phyloP scores from a whole-genome alignment of 1,140 invertebrate species.

The Drosophila lini region DNA sequence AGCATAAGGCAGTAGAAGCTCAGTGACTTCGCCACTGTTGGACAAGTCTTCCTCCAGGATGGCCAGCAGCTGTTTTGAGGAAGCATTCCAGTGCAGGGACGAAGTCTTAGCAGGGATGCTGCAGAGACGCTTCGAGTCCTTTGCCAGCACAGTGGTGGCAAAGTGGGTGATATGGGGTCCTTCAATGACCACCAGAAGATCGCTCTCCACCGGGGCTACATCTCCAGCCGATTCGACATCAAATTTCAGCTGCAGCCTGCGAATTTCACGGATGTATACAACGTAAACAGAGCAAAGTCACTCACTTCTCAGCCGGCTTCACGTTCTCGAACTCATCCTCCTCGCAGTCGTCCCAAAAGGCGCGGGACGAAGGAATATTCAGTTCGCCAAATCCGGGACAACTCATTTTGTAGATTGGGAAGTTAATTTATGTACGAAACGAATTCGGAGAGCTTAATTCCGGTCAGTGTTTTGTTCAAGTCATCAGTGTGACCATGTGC shows the following conservation, averaged over 20 bases:
- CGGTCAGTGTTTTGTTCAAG: conserved; percentile 49
- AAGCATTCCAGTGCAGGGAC: conserved; percentile 53
- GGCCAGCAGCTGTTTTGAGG: conserved; percentile 53
- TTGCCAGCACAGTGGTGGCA: conserved; percentile 31
- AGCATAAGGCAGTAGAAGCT: conserved; percentile 64
- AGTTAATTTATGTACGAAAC: conserved; percentile 18
- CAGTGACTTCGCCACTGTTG: conserved; percentile 68
- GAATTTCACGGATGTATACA: background rate
- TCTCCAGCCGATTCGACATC: conserved; percentile 20
- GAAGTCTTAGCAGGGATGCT: conserved; percentile 61
- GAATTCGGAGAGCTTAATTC: conserved; percentile 16
- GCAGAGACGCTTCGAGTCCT: conserved; percentile 48
- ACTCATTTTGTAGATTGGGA: conserved; percentile 39
- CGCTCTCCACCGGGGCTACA: conserved; percentile 39
- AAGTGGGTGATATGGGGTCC: conserved; percentile 62
- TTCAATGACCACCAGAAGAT: conserved; percentile 71
- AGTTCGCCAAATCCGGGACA: conserved; percentile 80
- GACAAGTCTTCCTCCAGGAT: conserved; percentile 68
- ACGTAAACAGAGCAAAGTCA: conserved; percentile 10
- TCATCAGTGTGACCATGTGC: conserved; percentile 28
- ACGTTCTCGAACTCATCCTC: conserved; percentile 71
- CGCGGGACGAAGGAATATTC: conserved; percentile 76
- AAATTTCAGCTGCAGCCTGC: conserved; percentile 54
- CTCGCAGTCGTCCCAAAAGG: conserved; percentile 82
- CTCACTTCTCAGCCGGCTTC: conserved; percentile 53